phyloP scores from a whole-genome alignment of 2,797 vertebrate species.

The Pangasius larnaudii region DNA sequence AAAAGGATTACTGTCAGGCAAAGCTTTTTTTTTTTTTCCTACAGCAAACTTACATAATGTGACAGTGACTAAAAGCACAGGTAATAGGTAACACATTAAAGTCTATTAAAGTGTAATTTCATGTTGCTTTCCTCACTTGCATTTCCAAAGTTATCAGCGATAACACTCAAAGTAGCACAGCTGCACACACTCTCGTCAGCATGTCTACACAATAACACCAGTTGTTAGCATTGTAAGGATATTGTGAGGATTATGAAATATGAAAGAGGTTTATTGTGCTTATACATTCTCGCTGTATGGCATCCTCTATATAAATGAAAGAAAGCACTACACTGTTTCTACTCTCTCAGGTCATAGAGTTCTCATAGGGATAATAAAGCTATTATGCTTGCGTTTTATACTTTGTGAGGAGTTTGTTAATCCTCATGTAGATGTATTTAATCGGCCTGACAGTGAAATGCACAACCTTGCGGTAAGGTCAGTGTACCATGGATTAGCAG shows the following conservation, averaged over 20 bases:
- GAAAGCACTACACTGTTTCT: not conserved
- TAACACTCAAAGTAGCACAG: slow-evolving; percentile 31
- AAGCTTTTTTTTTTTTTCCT: too few species aligned
- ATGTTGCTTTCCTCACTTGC: slow-evolving; percentile 32
- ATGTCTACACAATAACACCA: slow-evolving; percentile 1
- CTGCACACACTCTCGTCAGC: slow-evolving; percentile 4
- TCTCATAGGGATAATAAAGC: slow-evolving; percentile 19
- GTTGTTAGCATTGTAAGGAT: not conserved
- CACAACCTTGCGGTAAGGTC: slow-evolving; percentile 52
- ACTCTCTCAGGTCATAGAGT: slow-evolving; percentile 10
- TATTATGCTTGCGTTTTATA: slow-evolving; percentile 25
- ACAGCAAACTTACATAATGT: slow-evolving; percentile 13
- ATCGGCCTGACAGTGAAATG: slow-evolving; percentile 44
- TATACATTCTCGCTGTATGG: not conserved
- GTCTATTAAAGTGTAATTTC: slow-evolving; percentile 52
- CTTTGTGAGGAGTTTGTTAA: slow-evolving; percentile 34
- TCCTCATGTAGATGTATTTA: slow-evolving; percentile 45
- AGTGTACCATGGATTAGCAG: slow-evolving; percentile 53
- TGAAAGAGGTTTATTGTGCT: slow-evolving; percentile 2
- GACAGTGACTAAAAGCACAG: slow-evolving; percentile 29
- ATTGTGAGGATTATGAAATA: not conserved
- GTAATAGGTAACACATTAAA: slow-evolving; percentile 46
- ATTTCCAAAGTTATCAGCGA: slow-evolving; percentile 38
- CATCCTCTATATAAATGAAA: not conserved
- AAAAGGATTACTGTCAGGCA: too few species aligned